Conservation (phyloP, 2,113 vertebrate genomes). For the Uria lomvia region DNA sequence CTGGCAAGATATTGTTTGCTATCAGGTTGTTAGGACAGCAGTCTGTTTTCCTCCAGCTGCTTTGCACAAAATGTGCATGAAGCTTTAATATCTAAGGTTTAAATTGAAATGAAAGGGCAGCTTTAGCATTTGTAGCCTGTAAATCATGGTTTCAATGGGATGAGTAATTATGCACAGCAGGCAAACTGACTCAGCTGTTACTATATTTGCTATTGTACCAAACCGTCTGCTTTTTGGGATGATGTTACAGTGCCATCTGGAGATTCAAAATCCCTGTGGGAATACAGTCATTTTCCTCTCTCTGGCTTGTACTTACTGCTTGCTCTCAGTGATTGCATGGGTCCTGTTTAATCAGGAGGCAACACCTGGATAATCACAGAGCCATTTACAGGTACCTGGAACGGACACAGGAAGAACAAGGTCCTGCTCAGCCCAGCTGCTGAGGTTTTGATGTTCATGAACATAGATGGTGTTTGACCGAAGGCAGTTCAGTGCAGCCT, state of each 20-base stretch:
- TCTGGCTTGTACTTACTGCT: not conserved
- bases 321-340: not conserved
- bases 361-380: not conserved
- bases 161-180: slow-evolving; percentile 11
- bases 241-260: slow-evolving; percentile 60
- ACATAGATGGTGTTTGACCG: not conserved
- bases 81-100: not conserved
- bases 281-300: not conserved
- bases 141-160: slow-evolving; percentile 9
- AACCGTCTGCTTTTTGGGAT: slow-evolving; percentile 2
- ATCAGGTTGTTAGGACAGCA: not conserved
- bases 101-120: not conserved
- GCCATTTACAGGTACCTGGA: not conserved
- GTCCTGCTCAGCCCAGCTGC: not conserved
- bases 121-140: not conserved
- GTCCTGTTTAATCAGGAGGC: not conserved
- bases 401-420: fast-evolving
- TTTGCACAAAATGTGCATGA: not conserved
- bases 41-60: not conserved
- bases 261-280: slow-evolving; percentile 19
- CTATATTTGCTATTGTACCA: not conserved
- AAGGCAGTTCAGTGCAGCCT: not conserved
- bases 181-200: slow-evolving; percentile 16
- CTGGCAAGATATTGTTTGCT: not conserved
- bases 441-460: not conserved